Base-by-base conservation (phyloP, 2,888 invertebrate species). In the Cataglyphis albicans region DNA sequence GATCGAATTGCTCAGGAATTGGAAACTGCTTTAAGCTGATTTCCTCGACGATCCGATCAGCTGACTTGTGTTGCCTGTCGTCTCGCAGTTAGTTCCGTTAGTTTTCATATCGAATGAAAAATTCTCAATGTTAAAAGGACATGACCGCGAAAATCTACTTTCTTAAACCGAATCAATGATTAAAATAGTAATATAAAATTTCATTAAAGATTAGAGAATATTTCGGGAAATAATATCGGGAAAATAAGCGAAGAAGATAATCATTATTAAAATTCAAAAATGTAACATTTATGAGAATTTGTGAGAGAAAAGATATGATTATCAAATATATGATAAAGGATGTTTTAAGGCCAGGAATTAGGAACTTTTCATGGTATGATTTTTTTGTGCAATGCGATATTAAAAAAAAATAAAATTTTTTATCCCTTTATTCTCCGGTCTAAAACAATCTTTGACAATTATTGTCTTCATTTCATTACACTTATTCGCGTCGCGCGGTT, bases 1-100 rank as follows among this genome's bases (percentile, higher is more conserved):
- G 88, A 88, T 87, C 88, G 64, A 86, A 82, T 87, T 87, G 86
- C 87, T 64, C 44, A 57, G 78, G 12, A 84, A 75, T 72, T 75
- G 63, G 86, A 88, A 86, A 82, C 68, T 84, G 48, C 86, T 63
- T 57, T 65, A 63, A 86, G 76, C 82, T 76, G 84, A 87, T 87
- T 86, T 86, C 80, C 41, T 61, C 48, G 61, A 21, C 32, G 38
- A 87, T 86, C 55, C 78, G 86, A 84, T 74, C 82, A 70, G 61
- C 64, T 72, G 80, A 65, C 72, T 82, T 67, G 48, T 63, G 59
- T 72, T 87, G 78, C 84, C 80, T 65, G 59, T 84, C 52, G 12
- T 10, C 21, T n/a, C 12, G 25, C 21, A 6, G 41, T 21, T n/a
- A n/a, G n/a, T 65, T 65, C 65, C 65, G 44, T 41, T 25, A 25